These are phyloP conservation scores for Anoura caudifer DNA, from an alignment of 2,113 vertebrate genomes.

Conservation along the genomic window DNA sequence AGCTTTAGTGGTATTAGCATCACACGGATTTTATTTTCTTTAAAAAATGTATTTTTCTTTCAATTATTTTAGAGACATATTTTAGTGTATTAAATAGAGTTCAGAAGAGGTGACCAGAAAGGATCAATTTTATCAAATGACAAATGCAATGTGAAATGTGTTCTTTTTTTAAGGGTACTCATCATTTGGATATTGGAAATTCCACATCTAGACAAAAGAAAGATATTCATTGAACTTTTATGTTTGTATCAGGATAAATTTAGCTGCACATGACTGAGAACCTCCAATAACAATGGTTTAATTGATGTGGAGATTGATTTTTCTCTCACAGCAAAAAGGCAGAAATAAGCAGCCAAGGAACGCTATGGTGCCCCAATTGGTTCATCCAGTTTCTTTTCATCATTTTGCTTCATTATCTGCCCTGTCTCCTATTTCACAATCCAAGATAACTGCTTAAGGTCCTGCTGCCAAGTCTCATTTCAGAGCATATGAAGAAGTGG, in stretches of 20 bases:
- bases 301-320: not conserved
- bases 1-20: not conserved
- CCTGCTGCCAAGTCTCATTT: not conserved
- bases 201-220: not conserved
- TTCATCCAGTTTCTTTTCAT: not conserved
- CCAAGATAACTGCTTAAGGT: not conserved
- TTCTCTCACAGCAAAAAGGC: not conserved
- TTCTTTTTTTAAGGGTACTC: not conserved
- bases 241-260: not conserved
- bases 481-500: not conserved
- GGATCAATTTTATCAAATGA: not conserved
- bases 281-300: not conserved
- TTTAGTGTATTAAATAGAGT: not conserved
- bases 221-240: not conserved
- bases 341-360: not conserved
- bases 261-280: not conserved
- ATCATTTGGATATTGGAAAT: not conserved
- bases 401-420: not conserved
- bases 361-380: rapidly evolving
- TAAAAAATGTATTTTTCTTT: not conserved
- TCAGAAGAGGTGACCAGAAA: not conserved
- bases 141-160: not conserved
- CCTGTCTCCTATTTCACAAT: not conserved
- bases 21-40: not conserved
- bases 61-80: conserved; percentile 11